phyloP scores from a whole-genome alignment of 92 coral and sea anemone species.

The Epizoanthus ramosus region DNA sequence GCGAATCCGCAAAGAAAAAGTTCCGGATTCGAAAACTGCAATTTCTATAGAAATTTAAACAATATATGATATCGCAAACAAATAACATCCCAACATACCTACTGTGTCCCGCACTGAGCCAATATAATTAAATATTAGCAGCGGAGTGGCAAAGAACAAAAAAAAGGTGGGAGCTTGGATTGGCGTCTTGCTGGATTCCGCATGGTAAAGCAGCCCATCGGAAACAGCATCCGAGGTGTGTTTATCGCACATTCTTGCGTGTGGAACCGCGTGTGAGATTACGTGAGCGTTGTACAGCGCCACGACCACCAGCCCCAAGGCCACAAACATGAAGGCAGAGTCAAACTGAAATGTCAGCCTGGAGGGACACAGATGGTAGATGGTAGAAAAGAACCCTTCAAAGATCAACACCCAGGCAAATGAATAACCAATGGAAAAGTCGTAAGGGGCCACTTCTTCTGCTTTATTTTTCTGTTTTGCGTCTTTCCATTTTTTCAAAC shows the following conservation, averaged over 20 bases:
- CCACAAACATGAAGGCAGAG: constrained; percentile 92
- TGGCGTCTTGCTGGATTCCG: constrained; percentile 47
- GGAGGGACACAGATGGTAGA: constrained; percentile 88
- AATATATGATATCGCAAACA: too few species aligned
- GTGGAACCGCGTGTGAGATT: constrained; percentile 10
- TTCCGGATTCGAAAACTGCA: too few species aligned
- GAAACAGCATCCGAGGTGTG: too few species aligned
- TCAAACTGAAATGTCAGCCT: constrained; percentile 95
- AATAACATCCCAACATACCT: constrained; percentile 10
- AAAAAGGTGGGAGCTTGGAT: constrained; percentile 79
- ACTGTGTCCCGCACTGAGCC: constrained; percentile 81
- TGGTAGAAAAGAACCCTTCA: constrained; percentile 87
- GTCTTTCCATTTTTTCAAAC: neutral
- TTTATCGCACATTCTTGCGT: neutral
- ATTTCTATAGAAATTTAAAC: too few species aligned
- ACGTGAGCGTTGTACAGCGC: constrained; percentile 77
- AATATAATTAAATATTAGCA: constrained; percentile 80
- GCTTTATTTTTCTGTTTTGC: neutral
- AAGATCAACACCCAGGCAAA: constrained; percentile 86
- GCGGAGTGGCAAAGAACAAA: constrained; percentile 85
- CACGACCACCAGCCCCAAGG: constrained; percentile 77
- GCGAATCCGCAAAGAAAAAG: too few species aligned
- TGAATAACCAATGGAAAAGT: constrained; percentile 79
- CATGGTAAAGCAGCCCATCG: too few species aligned
- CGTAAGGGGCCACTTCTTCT: constrained; percentile 48